Conservation (phyloP, 2,113 vertebrate species). For the Theropithecus gelada region DNA sequence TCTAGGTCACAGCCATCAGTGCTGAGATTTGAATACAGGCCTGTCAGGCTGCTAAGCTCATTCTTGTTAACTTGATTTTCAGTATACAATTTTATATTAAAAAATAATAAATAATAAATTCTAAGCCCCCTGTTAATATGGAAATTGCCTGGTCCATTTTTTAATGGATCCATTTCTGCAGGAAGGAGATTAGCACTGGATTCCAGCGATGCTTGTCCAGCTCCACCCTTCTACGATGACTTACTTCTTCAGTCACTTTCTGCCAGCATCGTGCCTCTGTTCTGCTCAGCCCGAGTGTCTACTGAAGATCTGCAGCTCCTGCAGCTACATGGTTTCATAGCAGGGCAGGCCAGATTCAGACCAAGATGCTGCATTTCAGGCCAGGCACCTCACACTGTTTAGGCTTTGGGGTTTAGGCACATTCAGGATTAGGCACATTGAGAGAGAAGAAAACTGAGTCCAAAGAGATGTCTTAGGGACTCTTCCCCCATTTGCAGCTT, state of each 20-base stretch:
- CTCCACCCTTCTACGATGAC: not conserved
- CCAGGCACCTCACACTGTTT: not conserved
- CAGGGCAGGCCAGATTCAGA: not conserved
- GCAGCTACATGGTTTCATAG: not conserved
- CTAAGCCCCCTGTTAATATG: not conserved
- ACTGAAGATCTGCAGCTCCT: not conserved
- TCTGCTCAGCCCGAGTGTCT: not conserved
- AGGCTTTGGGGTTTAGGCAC: not conserved
- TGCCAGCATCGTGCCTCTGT: not conserved
- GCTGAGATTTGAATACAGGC: not conserved
- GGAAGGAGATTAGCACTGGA: not conserved
- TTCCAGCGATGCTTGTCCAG: not conserved
- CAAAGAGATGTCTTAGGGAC: not conserved
- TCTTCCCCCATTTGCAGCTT: not conserved
- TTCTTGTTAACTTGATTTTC: not conserved
- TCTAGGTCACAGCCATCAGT: not conserved
- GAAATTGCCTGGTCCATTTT: not conserved
- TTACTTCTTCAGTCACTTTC: not conserved
- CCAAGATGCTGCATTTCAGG: not conserved
- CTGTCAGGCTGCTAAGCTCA: not conserved
- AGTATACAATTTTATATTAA: conserved; percentile 6
- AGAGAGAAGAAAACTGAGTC: not conserved
- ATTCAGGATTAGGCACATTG: not conserved
- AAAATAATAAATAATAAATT: not conserved
- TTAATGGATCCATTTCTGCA: not conserved